A percentile compares a stretch with the other conserved stretches of the same genome.
Evolutionary conservation across 2,888 invertebrate species (phyloP).

Genomic region (Zaprionus lineosus): DNA sequence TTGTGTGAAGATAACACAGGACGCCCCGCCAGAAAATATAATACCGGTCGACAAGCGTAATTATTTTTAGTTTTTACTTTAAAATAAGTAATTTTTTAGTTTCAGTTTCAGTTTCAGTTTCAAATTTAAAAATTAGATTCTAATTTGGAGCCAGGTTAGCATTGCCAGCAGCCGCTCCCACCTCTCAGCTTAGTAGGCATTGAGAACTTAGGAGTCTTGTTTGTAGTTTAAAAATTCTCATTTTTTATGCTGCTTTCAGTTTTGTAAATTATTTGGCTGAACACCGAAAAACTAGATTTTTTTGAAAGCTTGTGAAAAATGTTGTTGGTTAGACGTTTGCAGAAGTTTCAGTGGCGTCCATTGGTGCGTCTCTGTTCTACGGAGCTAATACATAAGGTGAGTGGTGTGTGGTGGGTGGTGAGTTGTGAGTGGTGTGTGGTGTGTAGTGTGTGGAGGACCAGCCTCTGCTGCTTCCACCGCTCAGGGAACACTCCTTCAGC

Average conservation of each 20-base stretch:
- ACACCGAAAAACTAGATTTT: constrained; percentile 17
- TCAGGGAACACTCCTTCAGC: too few relatives aligned
- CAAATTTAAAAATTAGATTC: too few relatives aligned
- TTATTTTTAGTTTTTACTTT: too few relatives aligned
- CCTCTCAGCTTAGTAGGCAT: constrained; percentile 31
- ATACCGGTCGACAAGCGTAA: constrained; percentile 90
- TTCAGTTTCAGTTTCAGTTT: too few relatives aligned
- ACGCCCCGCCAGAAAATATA: constrained; percentile 85
- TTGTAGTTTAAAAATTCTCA: not conserved
- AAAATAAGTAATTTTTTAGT: too few relatives aligned
- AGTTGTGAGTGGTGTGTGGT: too few relatives aligned
- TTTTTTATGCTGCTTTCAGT: constrained; percentile 20
- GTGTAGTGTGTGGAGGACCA: too few relatives aligned
- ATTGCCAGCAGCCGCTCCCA: too few relatives aligned
- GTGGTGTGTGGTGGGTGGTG: too few relatives aligned
- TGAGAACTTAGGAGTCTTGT: not conserved
- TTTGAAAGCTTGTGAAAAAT: constrained; percentile 34
- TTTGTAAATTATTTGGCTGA: constrained; percentile 25
- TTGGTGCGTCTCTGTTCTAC: constrained; percentile 52
- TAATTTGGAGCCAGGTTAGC: too few relatives aligned
- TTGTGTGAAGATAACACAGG: constrained; percentile 91
- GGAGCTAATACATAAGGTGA: constrained; percentile 55
- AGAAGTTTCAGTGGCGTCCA: constrained; percentile 31
- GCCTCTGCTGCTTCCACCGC: too few relatives aligned
- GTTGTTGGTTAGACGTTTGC: constrained; percentile 48